phyloP scores from a whole-genome alignment of 2,888 invertebrate genomes.

The Mythimna impura region DNA sequence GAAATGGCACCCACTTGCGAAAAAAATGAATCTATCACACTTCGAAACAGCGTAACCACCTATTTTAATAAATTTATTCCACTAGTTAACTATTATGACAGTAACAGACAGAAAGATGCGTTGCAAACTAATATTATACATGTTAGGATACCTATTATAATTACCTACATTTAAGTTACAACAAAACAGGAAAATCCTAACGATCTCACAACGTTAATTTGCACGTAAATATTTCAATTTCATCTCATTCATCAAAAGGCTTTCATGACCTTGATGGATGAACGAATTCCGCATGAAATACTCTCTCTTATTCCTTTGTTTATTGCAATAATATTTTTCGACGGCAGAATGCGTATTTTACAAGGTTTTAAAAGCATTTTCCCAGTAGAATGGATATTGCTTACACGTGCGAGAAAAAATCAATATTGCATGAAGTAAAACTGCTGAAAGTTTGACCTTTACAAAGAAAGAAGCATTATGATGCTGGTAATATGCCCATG shows the following conservation, averaged over 20 bases:
- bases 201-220: not conserved
- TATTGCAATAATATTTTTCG: slow-evolving; percentile 9
- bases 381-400: not conserved
- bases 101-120: no score
- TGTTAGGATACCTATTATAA: no score
- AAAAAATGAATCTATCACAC: no score
- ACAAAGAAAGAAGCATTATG: no score
- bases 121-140: no score
- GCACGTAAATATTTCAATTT: slow-evolving; percentile 1
- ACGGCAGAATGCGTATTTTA: not conserved
- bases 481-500: no score
- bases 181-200: not conserved
- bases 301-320: slow-evolving; percentile 7
- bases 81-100: no score
- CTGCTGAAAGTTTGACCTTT: not conserved
- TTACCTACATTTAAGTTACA: no score
- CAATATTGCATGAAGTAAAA: slow-evolving; percentile 32
- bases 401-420: slow-evolving; percentile 30
- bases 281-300: slow-evolving; percentile 9
- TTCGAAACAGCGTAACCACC: no score
- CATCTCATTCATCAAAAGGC: slow-evolving; percentile 2
- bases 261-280: not conserved
- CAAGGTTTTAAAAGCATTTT: slow-evolving; percentile 3
- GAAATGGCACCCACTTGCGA: no score
- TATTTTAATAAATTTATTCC: no score